Evolutionary conservation across 2,888 invertebrate genomes (phyloP), one percentile per base, ranked within the genome.

Genomic region (Aradus depressus): DNA sequence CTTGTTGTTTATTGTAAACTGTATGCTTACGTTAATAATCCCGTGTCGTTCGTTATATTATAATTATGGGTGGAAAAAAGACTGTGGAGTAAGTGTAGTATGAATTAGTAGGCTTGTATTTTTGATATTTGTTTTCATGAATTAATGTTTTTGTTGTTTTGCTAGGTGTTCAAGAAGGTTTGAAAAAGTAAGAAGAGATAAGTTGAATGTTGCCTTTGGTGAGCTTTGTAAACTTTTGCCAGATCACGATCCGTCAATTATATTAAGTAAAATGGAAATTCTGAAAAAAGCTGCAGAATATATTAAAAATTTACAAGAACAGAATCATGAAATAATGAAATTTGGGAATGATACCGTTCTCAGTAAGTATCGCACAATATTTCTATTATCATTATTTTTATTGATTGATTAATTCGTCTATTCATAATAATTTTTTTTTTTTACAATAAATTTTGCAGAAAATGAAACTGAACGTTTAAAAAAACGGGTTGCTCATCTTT

Each of bases 221-320:
- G 62, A 66, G 45, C 59, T 68, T 44, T 63, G 62, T 23, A 62
- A 61, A 49, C 59, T 67, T 16, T 57, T 68, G 18, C 68, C 68
- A n/a, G 61, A 64, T 47, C 64, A 65, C 55, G 66, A 67, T 56
- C 61, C 63, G 2, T 56, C 61, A 3, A 44, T 58, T 2, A 52
- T 57, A 4, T 47, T 60, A 2, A 62, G 60, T 42, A 65, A 64
- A 57, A 54, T 62, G n/a, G 63, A 64, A 34, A 62, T 64, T 21
- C 55, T 65, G 6, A 59, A 58, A 37, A 61, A 60, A 52, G 62
- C 65, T 19, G 58, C 61, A 37, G 56, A 58, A 22, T 63, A 61
- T 50, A 62, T 65, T 16, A 56, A 58, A 31, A 54, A 61, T 16
- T 51, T 64, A 12, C 61, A 63, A 34, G 55, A 59, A 25, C 61